Evolutionary conservation across 2,888 invertebrate species (phyloP), one percentile per base, ranked within the genome.

Genomic region (Lithophane leautieri): DNA sequence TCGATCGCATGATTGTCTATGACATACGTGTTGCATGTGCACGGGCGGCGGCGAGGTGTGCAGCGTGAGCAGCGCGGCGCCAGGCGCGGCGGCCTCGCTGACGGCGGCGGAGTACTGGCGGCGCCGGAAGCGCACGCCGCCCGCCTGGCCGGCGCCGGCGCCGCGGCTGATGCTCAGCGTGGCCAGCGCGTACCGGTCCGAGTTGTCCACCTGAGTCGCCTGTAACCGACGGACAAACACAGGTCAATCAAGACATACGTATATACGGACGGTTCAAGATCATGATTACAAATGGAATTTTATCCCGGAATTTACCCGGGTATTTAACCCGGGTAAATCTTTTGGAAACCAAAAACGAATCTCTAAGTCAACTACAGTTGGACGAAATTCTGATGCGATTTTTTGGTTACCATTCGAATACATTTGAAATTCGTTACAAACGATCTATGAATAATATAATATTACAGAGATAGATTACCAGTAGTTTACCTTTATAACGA

Each of bases 131-230:
- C 97, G 97, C 74, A 98, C 96, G 58, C 97, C 94, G 92, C 52
- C 50, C 4, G 47, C 95, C 89, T 3, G 97, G 97, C 73, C 97
- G 96, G 81, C 97, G 96, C 88, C 97, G 97, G 81, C 97, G 96
- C 88, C 97, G 97, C 63, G 97, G 95, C 94, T 97, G 96, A 99
- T 96, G 22, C 98, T 97, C 72, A 99, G 97, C 0, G 99, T 99
- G 1, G 98, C 98, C 78, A 99, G 95, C 0, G 99, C 98, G 93
- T 98, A 98, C 71, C 98, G 97, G 95, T 99, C 99, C 0, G 98
- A 96, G 96, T 99, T 99, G 94, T 99, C 98, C 79, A 97, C 96
- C 91, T 98, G 98, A 1, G 97, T 98, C 14, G 98, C 98, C 97
- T 98, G 94, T 1, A 40, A 34, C 4, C 40, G n/a, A 19, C 7